Conservation (phyloP, 2,113 vertebrate genomes). For the Peromyscus leucopus region DNA sequence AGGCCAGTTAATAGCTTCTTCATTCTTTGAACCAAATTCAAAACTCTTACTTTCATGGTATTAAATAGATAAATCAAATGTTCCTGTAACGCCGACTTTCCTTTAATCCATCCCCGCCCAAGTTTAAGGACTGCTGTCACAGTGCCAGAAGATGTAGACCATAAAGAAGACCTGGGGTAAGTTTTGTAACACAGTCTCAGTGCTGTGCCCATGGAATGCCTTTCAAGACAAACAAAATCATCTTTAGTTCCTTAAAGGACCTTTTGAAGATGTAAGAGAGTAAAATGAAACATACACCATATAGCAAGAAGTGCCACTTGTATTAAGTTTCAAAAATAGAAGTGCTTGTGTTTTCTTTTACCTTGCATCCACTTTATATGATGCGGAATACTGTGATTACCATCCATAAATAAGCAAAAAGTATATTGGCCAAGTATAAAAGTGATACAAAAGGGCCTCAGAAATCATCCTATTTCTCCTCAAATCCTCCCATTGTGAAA, state of each 20-base stretch:
- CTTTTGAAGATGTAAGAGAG: background rate
- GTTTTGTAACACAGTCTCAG: background rate
- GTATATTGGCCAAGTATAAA: constrained; percentile 17
- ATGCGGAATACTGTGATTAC: background rate
- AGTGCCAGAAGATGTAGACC: constrained; percentile 12
- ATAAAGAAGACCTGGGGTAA: background rate
- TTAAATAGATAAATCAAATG: constrained; percentile 57
- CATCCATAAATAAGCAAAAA: constrained; percentile 35
- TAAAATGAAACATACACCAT: background rate
- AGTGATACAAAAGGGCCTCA: background rate
- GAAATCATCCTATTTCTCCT: background rate
- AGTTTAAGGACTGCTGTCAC: constrained; percentile 13
- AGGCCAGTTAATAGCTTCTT: constrained; percentile 51
- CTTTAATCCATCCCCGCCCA: background rate
- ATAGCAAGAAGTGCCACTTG: background rate
- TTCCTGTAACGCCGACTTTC: constrained; percentile 58
- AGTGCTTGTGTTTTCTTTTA: constrained; percentile 34
- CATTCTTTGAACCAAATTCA: constrained; percentile 67
- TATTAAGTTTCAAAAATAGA: constrained; percentile 38
- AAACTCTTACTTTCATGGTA: constrained; percentile 54
- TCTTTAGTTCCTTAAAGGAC: background rate
- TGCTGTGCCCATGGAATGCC: background rate
- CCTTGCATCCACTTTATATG: background rate
- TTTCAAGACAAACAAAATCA: constrained; percentile 47
- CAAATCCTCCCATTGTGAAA: background rate